Conservation (phyloP, 35 echinoderm and acorn worm genomes). For the Apostichopus parvimensis region DNA sequence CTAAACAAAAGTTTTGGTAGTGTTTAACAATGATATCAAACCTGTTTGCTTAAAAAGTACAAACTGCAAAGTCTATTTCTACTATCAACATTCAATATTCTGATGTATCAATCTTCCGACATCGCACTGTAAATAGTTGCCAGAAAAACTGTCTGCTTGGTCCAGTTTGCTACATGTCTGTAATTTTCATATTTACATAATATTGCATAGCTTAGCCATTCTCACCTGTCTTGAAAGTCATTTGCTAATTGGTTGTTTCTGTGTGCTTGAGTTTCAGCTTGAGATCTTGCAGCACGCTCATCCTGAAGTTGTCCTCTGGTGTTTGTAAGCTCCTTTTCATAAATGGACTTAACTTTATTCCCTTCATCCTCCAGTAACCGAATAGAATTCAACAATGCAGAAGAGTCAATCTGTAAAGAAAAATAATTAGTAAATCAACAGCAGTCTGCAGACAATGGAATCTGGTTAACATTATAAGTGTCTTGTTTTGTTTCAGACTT, state of each 20-base stretch:
- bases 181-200: too few relatives aligned
- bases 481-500: too few relatives aligned
- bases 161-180: too few relatives aligned
- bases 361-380: slow-evolving; percentile 90
- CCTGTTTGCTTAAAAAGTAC: too few relatives aligned
- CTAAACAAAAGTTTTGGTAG: too few relatives aligned
- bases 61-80: too few relatives aligned
- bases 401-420: slow-evolving; percentile 76
- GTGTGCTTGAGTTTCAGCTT: slow-evolving; percentile 75
- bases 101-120: too few relatives aligned
- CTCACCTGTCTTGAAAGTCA: slow-evolving; percentile 91
- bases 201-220: too few relatives aligned
- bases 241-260: slow-evolving; percentile 71
- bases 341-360: slow-evolving; percentile 70
- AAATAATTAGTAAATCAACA: not conserved
- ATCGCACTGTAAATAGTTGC: too few relatives aligned
- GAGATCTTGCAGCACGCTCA: slow-evolving; percentile 33
- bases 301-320: slow-evolving; percentile 76
- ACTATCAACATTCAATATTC: too few relatives aligned
- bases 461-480: not conserved
- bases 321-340: slow-evolving; percentile 89
- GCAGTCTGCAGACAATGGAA: not conserved
- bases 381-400: slow-evolving; percentile 88
- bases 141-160: too few relatives aligned
- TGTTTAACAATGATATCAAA: too few relatives aligned